Evolutionary conservation across 2,113 vertebrate genomes (phyloP), one percentile per base, ranked within the genome.

Genomic region (Onychorhynchus coronatus): DNA sequence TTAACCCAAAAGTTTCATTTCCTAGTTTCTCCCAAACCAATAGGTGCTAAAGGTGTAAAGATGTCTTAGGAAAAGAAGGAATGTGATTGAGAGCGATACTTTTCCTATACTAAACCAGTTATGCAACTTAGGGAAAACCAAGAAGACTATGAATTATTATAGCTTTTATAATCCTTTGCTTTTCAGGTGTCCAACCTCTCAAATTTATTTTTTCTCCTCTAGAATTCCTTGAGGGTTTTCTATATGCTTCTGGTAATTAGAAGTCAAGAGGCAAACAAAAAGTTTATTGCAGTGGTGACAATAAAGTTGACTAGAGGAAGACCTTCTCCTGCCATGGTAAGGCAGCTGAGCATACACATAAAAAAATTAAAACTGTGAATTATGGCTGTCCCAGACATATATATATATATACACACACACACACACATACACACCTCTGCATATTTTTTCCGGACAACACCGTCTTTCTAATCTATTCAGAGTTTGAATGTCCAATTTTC

Each of bases 401-500:
- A 31, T 24, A 71, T 17, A 27, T 47, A 17, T 20, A 39, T 28
- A 33, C 11, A 59, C 14, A 47, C 11, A 61, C 4, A 59, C 9
- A 35, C 8, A 33, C 5, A 37, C 49, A 50, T 13, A 25, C 24
- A 50, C 35, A 53, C 44, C 67, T 76, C 50, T 77, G 27, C 20
- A 5, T 23, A 25, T 63, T 68, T 90, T 85, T 91, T 70, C 68
- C 2, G 8, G 71, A 71, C 31, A 62, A 39, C 6, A 17, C 53
- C 78, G 24, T 78, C 81, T 56, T 91, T 76, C 62, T 82, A 67
- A 25, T 78, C 47, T 89, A 72, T 95, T 97, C 61, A 87, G 30
- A 30, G 55, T 67, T 84, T 95, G 52, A 95, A 94, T 89, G 84
- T 53, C 87, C 52, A 85, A 78, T 92, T 96, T 95, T 95, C 84